Evolutionary conservation across 2,797 vertebrate genomes (phyloP).

Genomic region (Calcarius lapponicus): DNA sequence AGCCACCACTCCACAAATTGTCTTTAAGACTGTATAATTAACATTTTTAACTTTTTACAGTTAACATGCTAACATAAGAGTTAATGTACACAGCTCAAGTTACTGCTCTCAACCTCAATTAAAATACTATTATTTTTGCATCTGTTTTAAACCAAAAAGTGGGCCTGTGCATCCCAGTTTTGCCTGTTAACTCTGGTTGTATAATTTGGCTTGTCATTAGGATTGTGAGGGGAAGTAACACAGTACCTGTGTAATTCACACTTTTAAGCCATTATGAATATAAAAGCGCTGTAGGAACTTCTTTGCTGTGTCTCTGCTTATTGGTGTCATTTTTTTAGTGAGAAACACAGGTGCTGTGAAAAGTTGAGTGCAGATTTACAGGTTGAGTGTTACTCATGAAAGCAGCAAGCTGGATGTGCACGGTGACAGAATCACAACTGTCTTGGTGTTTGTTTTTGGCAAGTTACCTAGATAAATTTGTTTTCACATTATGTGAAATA

Average conservation of each 20-base stretch:
- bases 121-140: background rate
- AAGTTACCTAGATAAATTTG: background rate
- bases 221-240: background rate
- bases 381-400: background rate
- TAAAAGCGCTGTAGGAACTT: background rate
- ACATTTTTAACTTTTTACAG: background rate
- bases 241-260: background rate
- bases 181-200: background rate
- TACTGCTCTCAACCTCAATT: background rate
- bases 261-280: background rate
- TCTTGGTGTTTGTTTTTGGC: too few species aligned
- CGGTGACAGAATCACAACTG: background rate
- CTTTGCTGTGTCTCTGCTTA: background rate
- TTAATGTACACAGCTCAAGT: background rate
- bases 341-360: background rate
- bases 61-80: background rate
- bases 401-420: background rate
- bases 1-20: background rate
- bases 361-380: background rate
- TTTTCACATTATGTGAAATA: background rate
- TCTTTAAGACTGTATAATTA: background rate
- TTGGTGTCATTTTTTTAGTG: background rate
- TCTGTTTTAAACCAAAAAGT: background rate
- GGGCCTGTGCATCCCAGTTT: fast-evolving
- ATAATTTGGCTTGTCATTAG: background rate